Evolutionary conservation across 1,140 invertebrate genomes (phyloP).

Genomic region (Neuroterus valhalla): DNA sequence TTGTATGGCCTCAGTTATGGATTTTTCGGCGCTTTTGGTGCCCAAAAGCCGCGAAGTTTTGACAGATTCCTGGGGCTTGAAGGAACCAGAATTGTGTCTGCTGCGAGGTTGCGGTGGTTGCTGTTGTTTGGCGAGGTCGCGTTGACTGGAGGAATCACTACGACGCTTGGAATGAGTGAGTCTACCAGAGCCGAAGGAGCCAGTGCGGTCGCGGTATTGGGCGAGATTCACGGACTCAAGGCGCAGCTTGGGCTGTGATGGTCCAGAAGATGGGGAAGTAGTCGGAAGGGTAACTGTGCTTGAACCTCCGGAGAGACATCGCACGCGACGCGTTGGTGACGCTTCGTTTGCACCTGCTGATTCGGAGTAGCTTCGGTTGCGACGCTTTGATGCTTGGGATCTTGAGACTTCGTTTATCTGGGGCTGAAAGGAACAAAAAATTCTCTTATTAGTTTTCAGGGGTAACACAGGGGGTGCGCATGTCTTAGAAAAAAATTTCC

Average conservation of each 20-base stretch:
- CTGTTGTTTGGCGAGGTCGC: conserved; percentile 10
- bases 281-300: conserved; percentile 61
- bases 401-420: conserved; percentile 77
- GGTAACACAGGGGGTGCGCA: too few species aligned
- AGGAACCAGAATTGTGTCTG: neutral
- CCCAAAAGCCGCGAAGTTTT: neutral
- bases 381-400: conserved; percentile 71
- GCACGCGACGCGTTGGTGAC: conserved; percentile 60
- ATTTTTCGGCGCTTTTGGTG: neutral
- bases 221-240: conserved; percentile 55
- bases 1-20: neutral
- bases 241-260: conserved; percentile 50
- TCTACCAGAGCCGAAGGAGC: conserved; percentile 70
- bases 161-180: conserved; percentile 47
- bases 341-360: conserved; percentile 68
- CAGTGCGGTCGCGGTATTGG: conserved; percentile 65
- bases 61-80: neutral
- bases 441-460: too few species aligned
- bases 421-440: conserved; percentile 64
- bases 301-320: conserved; percentile 69
- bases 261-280: conserved; percentile 40
- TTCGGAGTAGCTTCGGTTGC: conserved; percentile 79
- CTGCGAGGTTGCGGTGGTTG: neutral
- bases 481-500: too few species aligned
- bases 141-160: conserved; percentile 16